Percentiles rank a stretch among this genome's conserved stretches.
Evolutionary conservation across 35 echinoderm and acorn worm genomes (phyloP).

Genomic region (Ophioderma brevispina): DNA sequence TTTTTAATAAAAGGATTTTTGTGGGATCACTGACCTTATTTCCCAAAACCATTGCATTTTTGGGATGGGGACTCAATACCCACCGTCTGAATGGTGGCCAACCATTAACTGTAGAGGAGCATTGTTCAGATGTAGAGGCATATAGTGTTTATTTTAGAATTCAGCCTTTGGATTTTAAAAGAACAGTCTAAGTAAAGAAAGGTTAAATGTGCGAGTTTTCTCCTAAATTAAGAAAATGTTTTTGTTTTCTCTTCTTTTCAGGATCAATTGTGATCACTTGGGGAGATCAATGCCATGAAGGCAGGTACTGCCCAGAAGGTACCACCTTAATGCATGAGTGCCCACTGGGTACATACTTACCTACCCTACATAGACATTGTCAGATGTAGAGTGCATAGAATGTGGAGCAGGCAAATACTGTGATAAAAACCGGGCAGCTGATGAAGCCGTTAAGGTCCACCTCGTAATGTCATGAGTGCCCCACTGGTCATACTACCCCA

Average conservation of each 20-base stretch:
- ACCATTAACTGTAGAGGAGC: no score
- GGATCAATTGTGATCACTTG: conserved; percentile 80
- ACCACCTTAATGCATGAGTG: conserved; percentile 84
- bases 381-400: conserved; percentile 65
- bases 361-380: conserved; percentile 62
- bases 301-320: conserved; percentile 80
- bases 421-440: conserved; percentile 53
- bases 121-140: no score
- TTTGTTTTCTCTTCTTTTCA: conserved; percentile 32
- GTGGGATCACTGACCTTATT: no score
- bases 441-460: conserved; percentile 50
- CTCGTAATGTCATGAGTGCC: no score
- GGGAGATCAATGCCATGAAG: conserved; percentile 87
- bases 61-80: no score
- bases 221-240: no score
- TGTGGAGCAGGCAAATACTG: conserved; percentile 93
- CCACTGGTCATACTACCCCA: no score
- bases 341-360: conserved; percentile 84
- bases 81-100: no score
- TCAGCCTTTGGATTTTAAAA: not conserved
- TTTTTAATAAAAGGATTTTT: no score
- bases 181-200: not conserved
- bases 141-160: no score
- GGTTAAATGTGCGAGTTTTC: no score
- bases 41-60: no score